Evolutionary conservation across 2,888 invertebrate species (phyloP), one percentile per base, ranked within the genome.

Genomic region (Volucella inflata): DNA sequence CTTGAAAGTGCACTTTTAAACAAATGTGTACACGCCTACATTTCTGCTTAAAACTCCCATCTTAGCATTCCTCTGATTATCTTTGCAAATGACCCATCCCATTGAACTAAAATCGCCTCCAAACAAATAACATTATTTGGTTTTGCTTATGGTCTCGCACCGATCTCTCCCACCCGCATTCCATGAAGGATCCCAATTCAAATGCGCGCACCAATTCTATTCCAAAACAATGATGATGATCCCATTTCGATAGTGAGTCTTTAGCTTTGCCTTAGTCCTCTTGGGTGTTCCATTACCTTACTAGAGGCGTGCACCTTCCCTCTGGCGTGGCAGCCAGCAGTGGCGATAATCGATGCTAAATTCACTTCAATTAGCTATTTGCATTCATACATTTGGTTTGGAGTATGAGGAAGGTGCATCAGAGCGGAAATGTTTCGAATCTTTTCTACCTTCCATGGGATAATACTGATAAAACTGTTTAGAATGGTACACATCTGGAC

Each of bases 301-400:
- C 38, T 38, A 12, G 51, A 21, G 55, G 75, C 70, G 60, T 71
- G 60, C 51, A 55, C 51, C 21, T n/a, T 44, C 60, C 62, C 50
- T 46, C 53, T 40, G 65, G 64, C 70, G 21, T 40, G 2, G 42
- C 3, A 3, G 62, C 44, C 38, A 51, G 16, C 12, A 48, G 59
- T 46, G 71, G 59, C 76, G 72, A 85, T 85, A 77, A 81, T 81
- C 85, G 77, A 59, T 68, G 67, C 30, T 30, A 67, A 77, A 81
- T 77, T 81, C 76, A 71, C 81, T 81, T 81, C 85, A 85, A 85
- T 85, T 85, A 85, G 81, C 76, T 65, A 85, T 85, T 85, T 85
- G 67, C 51, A 81, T 81, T 72, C 62, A 77, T 80, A 40, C 50
- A 48, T 67, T 30, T 6, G 30, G 6, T 30, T 30, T 30, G 6